phyloP scores from a whole-genome alignment of 2,888 invertebrate species.

The Diachrysia chrysitis region DNA sequence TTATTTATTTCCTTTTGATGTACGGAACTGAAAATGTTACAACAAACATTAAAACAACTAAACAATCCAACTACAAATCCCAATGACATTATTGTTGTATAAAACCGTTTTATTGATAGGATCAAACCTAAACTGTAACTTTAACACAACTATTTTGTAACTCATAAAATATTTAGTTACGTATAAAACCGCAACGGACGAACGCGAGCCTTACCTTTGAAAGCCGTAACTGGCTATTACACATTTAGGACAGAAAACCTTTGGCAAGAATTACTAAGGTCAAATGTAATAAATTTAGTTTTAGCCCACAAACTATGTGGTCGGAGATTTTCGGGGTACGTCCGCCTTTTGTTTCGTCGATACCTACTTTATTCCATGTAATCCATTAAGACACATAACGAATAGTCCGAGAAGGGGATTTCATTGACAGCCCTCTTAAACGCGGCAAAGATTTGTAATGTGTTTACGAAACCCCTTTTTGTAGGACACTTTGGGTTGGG shows the following conservation, averaged over 20 bases:
- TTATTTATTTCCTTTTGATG: too few relatives aligned
- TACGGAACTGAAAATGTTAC: too few relatives aligned
- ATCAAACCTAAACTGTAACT: conserved; percentile 74
- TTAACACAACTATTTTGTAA: conserved; percentile 82
- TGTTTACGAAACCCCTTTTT: conserved; percentile 83
- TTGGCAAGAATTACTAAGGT: conserved; percentile 87
- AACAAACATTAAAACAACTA: conserved; percentile 12
- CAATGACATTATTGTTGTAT: conserved; percentile 54
- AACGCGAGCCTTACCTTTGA: conserved; percentile 80
- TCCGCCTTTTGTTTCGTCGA: conserved; percentile 86
- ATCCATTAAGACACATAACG: conserved; percentile 87
- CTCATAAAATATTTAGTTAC: conserved; percentile 86
- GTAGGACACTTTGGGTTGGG: conserved; percentile 83
- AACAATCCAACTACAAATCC: conserved; percentile 44
- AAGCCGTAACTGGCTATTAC: conserved; percentile 83
- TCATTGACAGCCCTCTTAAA: conserved; percentile 86
- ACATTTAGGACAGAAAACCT: conserved; percentile 84
- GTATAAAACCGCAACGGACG: conserved; percentile 82
- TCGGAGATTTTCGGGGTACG: conserved; percentile 83
- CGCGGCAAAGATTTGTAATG: conserved; percentile 85
- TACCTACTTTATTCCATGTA: conserved; percentile 86
- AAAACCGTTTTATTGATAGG: conserved; percentile 69
- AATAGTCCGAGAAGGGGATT: conserved; percentile 82
- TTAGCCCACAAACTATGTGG: conserved; percentile 86
- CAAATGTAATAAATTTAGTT: conserved; percentile 89